Percentiles rank a stretch among this genome's conserved stretches.
These are phyloP conservation scores for Ochropleura plecta DNA, from an alignment of 2,888 invertebrate species.

Conservation along the genomic window DNA sequence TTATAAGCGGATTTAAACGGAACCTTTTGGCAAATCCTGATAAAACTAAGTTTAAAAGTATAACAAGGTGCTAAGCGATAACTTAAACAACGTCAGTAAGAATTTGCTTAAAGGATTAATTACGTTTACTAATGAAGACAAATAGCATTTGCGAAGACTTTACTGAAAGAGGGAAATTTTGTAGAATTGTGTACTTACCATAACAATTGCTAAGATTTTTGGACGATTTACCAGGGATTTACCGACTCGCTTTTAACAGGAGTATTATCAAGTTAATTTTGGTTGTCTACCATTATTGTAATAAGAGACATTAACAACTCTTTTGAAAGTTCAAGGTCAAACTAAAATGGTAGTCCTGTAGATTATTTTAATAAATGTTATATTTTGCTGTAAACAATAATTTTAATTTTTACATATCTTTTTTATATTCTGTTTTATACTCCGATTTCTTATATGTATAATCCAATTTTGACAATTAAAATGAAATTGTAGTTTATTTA, in stretches of 20 bases:
- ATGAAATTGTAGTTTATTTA: neutral
- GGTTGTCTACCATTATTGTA: neutral
- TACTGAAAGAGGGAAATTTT: slow-evolving; percentile 35
- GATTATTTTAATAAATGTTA: neutral
- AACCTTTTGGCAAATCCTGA: slow-evolving; percentile 41
- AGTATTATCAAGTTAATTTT: neutral
- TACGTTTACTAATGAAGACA: slow-evolving; percentile 64
- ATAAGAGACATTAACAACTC: neutral
- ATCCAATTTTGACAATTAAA: neutral
- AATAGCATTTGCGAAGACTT: slow-evolving; percentile 59
- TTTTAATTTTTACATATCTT: neutral
- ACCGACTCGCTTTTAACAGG: neutral
- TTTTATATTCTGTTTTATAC: neutral
- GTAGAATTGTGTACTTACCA: slow-evolving; percentile 12
- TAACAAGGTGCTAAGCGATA: slow-evolving; percentile 58
- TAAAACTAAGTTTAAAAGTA: slow-evolving; percentile 57
- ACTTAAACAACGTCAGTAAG: slow-evolving; percentile 63
- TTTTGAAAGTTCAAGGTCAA: neutral
- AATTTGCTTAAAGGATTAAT: slow-evolving; percentile 64
- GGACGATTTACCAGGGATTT: slow-evolving; percentile 3
- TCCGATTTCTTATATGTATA: neutral
- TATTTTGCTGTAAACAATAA: neutral
- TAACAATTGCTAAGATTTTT: slow-evolving; percentile 1
- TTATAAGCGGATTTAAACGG: slow-evolving; percentile 51
- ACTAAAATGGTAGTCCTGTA: neutral